Conservation (phyloP, 2,113 vertebrate species). For the Crypturellus undulatus region DNA sequence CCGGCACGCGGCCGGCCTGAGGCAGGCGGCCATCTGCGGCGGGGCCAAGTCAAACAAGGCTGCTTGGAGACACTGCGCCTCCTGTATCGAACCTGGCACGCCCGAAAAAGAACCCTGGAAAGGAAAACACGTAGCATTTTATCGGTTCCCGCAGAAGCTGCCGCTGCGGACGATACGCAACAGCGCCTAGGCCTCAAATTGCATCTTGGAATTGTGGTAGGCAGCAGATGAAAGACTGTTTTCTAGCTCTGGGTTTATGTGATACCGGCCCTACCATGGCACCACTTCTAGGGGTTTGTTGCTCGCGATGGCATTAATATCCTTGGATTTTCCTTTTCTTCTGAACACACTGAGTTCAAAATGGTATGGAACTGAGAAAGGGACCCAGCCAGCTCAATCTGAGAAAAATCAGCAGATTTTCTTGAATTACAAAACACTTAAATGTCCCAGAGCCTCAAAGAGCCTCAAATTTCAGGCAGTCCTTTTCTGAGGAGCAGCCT, state of each 20-base stretch:
- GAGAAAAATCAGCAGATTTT: slow-evolving; percentile 23
- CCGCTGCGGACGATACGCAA: rapidly evolving
- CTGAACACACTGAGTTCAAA: background rate
- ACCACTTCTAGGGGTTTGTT: background rate
- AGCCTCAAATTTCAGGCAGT: background rate
- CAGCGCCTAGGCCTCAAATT: background rate
- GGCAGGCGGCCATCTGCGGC: background rate
- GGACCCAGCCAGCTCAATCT: background rate
- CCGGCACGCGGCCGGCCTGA: background rate
- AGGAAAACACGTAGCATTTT: background rate
- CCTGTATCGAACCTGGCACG: background rate
- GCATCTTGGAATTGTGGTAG: background rate
- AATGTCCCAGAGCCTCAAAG: background rate
- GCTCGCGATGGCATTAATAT: slow-evolving; percentile 20
- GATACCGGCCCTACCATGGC: background rate
- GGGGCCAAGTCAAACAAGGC: background rate
- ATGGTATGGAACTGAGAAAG: background rate
- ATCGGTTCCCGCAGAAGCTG: background rate
- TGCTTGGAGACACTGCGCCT: background rate
- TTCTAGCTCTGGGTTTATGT: background rate
- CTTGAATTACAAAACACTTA: background rate
- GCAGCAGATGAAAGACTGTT: slow-evolving; percentile 3
- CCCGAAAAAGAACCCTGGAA: background rate
- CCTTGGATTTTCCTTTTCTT: background rate
- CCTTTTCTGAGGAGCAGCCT: background rate